Evolutionary conservation across 1,140 invertebrate species (phyloP), one percentile per base, ranked within the genome.

Genomic region (Drosophila ogumai): DNA sequence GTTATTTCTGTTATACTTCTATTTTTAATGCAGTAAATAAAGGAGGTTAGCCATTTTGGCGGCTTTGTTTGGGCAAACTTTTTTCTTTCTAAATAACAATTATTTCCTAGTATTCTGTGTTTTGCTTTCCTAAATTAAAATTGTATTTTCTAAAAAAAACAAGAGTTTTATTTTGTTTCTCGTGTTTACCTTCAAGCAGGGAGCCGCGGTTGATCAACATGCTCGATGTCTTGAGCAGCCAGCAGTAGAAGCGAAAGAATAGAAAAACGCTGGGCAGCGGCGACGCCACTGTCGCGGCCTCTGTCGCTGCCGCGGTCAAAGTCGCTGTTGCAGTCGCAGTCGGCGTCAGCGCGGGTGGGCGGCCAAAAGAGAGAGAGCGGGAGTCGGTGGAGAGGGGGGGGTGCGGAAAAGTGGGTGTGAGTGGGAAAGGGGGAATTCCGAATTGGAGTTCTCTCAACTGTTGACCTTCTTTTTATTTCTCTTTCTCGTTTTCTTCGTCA

Each of bases 191-290:
- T 87, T 87, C 84, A 34, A 88, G 76, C 28, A 87, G 67, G 44
- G 84, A 87, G 13, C 84, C 85, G 68, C 80, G 85, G 32, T 87
- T 87, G 67, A 87, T 82, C 84, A 88, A 88, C 84, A 87, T 87
- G 76, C 76, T 88, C 54, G 75, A 74, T 59, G 73, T 60, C 59
- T 80, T 84, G 63, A 77, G 63, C 59, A 85, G 60, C 81, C 81
- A 84, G 57, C 67, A 84, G 79, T 80, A 79, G 47, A 87, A 82
- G 50, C 75, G 75, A 76, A 86, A 73, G 55, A 87, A 82, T 64
- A 87, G 60, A 69, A 87, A 87, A 36, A 77, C 76, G 43, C 84
- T 80, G 25, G 81, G 80, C 81, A 84, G 47, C 56, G 79, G 63
- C 76, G 84, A 86, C 75, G 54, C 31, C 68, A 46, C 49, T 49